Conservation (phyloP, 2,888 invertebrate species). For the Xylocampa areola region DNA sequence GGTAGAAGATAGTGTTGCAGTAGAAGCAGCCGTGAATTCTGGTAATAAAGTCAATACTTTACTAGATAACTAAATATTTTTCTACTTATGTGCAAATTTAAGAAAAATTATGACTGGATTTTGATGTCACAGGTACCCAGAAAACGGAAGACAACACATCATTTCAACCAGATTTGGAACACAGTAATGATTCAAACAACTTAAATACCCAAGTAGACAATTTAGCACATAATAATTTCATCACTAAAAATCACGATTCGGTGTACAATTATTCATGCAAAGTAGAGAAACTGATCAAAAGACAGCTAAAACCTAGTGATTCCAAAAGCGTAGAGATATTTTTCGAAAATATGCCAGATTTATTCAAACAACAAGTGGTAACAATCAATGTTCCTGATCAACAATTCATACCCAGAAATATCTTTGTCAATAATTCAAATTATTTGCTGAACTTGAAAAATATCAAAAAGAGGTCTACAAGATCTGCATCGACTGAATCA, state of each 20-base stretch:
- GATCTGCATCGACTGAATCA: conserved; percentile 54
- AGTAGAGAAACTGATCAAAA: conserved; percentile 65
- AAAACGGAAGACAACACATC: conserved; percentile 1
- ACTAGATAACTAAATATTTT: not conserved
- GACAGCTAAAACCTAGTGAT: conserved; percentile 60
- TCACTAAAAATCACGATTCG: conserved; percentile 10
- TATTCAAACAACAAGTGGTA: conserved; percentile 67
- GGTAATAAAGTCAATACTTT: conserved; percentile 9
- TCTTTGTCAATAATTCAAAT: conserved; percentile 71
- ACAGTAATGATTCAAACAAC: not conserved
- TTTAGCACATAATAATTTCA: not conserved
- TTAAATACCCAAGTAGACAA: conserved; percentile 6
- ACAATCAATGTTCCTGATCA: conserved; percentile 72
- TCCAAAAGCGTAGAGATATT: conserved; percentile 55
- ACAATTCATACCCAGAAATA: conserved; percentile 72
- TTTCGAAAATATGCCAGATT: conserved; percentile 73
- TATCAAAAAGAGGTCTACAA: conserved; percentile 60
- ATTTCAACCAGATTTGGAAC: not conserved
- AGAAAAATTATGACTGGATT: too few species aligned
- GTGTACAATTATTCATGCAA: conserved; percentile 49
- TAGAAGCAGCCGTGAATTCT: not conserved
- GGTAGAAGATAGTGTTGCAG: not conserved
- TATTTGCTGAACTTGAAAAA: conserved; percentile 73
- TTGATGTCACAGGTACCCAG: conserved; percentile 14
- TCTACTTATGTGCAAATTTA: not conserved